Evolutionary conservation across 2,113 vertebrate species (phyloP).

Genomic region (Haemorhous mexicanus): DNA sequence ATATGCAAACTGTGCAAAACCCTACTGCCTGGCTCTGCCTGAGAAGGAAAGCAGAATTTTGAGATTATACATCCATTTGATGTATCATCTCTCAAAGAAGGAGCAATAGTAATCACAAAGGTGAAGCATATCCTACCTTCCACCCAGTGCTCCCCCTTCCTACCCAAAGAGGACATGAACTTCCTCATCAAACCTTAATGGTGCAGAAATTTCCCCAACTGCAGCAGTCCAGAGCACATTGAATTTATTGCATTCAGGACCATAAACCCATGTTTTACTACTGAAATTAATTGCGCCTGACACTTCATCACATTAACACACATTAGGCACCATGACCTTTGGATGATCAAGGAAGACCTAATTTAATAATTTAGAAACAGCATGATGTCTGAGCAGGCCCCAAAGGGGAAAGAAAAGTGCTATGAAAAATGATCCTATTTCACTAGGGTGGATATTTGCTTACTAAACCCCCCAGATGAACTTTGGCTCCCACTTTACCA

Average conservation of each 20-base stretch:
- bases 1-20: neutral
- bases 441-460: neutral
- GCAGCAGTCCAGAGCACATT: conserved; percentile 1
- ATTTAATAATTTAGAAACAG: conserved; percentile 65
- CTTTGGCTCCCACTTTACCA: neutral
- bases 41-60: neutral
- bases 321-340: conserved; percentile 62
- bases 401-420: conserved; percentile 22
- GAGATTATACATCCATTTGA: neutral
- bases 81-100: neutral
- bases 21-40: neutral
- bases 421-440: conserved; percentile 28
- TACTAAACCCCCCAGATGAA: conserved; percentile 5
- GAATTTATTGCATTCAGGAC: conserved; percentile 54
- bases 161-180: neutral
- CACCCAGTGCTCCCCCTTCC: neutral
- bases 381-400: neutral
- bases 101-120: neutral
- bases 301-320: conserved; percentile 66
- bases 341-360: conserved; percentile 54
- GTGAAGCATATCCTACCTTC: neutral
- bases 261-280: conserved; percentile 62
- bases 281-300: conserved; percentile 59
- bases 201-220: conserved; percentile 58
- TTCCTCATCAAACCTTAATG: conserved; percentile 54